A percentile compares a stretch with the other conserved stretches of the same genome.
Conservation (phyloP, 2,888 invertebrate genomes). For the Himalopsyche japonica region DNA sequence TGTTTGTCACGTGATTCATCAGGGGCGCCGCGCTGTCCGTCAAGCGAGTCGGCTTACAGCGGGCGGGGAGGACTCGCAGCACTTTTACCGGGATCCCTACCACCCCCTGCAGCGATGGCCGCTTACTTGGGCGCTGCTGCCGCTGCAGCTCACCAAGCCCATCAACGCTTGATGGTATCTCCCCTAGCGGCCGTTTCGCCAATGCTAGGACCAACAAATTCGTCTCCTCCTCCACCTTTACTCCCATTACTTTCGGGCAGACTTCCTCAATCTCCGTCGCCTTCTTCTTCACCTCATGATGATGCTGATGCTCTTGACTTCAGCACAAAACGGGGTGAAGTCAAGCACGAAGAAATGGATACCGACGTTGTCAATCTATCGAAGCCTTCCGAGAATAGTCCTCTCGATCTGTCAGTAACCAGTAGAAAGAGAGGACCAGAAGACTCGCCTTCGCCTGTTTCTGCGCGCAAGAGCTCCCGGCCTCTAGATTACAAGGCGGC, state of each 20-base stretch:
- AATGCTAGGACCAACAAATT: conserved; percentile 47
- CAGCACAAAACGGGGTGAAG: conserved; percentile 70
- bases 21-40: conserved; percentile 74
- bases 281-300: conserved; percentile 63
- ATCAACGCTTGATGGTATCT: conserved; percentile 75
- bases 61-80: conserved; percentile 60
- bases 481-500: conserved; percentile 69
- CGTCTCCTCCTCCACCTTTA: conserved; percentile 48
- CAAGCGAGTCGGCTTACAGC: conserved; percentile 76
- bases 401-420: conserved; percentile 79
- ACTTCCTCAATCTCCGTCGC: conserved; percentile 52
- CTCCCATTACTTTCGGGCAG: conserved; percentile 52
- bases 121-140: conserved; percentile 77
- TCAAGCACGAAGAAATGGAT: conserved; percentile 60
- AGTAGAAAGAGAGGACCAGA: conserved; percentile 73
- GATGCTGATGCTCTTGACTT: conserved; percentile 75
- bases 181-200: conserved; percentile 74
- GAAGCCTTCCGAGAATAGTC: conserved; percentile 70
- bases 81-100: conserved; percentile 57
- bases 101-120: conserved; percentile 72
- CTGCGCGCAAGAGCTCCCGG: conserved; percentile 68
- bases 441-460: conserved; percentile 64
- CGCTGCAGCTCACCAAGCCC: conserved; percentile 73
- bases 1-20: conserved; percentile 83
- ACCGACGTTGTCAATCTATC: conserved; percentile 73